Conservation (phyloP, 2,797 vertebrate genomes). For the Brachyrhaphis roseni region DNA sequence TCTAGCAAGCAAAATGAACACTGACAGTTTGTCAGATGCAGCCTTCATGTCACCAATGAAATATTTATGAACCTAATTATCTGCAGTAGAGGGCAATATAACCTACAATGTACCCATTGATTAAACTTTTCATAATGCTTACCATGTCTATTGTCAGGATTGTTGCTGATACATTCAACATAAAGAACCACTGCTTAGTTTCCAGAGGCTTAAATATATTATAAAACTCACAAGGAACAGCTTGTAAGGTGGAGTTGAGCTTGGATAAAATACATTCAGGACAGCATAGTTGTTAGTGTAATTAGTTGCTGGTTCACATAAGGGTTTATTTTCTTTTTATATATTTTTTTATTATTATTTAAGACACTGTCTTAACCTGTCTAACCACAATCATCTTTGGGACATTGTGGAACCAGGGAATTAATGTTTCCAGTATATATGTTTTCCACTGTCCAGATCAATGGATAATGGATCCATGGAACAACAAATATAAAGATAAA, state of each 20-base stretch:
- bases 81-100: not conserved
- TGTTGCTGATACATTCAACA: not conserved
- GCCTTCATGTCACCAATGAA: constrained; percentile 1
- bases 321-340: not conserved
- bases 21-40: constrained; percentile 1
- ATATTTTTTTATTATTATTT: not conserved
- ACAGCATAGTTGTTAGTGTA: not conserved
- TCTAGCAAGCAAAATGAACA: not conserved
- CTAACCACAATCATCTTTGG: not conserved
- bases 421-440: not conserved
- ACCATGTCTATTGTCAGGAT: not conserved
- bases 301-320: not conserved
- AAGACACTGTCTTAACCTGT: not conserved
- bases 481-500: not conserved
- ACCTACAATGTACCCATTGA: not conserved
- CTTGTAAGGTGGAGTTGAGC: not conserved
- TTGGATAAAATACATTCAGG: not conserved
- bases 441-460: not conserved
- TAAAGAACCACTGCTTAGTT: not conserved
- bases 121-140: not conserved
- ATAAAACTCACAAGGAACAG: not conserved
- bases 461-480: not conserved
- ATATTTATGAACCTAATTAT: constrained; percentile 3
- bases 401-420: not conserved
- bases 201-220: not conserved